These are phyloP conservation scores for Oceanodroma tethys DNA, from an alignment of 2,113 vertebrate species.

Conservation along the genomic window DNA sequence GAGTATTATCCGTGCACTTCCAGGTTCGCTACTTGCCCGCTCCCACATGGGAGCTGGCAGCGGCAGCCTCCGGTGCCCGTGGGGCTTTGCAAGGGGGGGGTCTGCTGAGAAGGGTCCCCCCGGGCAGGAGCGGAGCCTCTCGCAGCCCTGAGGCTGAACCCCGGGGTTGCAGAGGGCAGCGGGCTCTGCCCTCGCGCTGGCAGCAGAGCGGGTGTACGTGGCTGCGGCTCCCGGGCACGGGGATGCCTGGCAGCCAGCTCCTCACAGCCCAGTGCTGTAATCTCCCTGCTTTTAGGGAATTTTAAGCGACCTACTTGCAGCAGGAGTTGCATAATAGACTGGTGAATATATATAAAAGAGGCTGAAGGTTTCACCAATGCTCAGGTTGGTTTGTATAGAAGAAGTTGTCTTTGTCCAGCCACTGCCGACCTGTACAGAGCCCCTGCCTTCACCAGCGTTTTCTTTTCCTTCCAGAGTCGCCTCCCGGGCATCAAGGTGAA, in stretches of 20 bases:
- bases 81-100: background rate
- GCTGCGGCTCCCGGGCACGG: fast-evolving
- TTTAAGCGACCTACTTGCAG: conserved; percentile 62
- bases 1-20: background rate
- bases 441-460: background rate
- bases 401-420: background rate
- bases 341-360: background rate
- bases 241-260: background rate
- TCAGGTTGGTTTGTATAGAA: background rate
- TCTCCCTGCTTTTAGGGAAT: conserved; percentile 40
- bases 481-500: conserved; percentile 92
- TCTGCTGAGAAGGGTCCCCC: background rate
- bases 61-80: fast-evolving
- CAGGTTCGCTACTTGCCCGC: background rate
- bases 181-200: background rate
- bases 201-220: fast-evolving
- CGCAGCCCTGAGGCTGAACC: fast-evolving
- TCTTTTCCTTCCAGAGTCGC: conserved; percentile 75
- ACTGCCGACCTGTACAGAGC: fast-evolving
- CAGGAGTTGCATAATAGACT: conserved; percentile 36
- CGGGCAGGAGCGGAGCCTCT: background rate
- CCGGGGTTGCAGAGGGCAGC: background rate
- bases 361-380: background rate
- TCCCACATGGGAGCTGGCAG: fast-evolving
- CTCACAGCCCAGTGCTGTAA: background rate